A percentile compares a stretch with the other conserved stretches of the same genome.
Conservation (phyloP, 2,113 vertebrate species). For the Grammomys surdaster region DNA sequence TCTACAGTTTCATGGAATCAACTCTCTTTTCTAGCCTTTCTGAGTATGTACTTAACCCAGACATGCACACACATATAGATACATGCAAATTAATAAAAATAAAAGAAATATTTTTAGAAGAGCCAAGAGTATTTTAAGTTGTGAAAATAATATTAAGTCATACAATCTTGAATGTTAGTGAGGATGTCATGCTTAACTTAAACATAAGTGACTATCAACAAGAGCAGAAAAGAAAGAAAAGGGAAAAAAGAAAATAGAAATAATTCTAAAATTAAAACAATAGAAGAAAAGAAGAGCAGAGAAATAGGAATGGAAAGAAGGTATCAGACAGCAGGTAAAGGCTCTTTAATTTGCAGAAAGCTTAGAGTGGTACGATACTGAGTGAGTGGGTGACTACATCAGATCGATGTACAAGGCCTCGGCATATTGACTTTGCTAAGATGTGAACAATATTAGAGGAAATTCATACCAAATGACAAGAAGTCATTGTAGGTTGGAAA, state of each 20-base stretch:
- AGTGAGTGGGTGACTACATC: no score
- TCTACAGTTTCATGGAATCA: background rate
- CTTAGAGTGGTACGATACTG: background rate
- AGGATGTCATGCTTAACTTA: background rate
- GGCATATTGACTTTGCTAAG: background rate
- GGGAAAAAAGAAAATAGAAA: background rate
- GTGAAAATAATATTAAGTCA: background rate
- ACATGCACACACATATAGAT: background rate
- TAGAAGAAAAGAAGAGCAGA: background rate
- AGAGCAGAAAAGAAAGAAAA: background rate
- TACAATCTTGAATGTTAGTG: background rate
- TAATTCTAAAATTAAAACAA: no score
- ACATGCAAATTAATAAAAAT: background rate
- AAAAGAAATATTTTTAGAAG: background rate
- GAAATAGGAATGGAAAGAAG: background rate
- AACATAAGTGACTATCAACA: background rate
- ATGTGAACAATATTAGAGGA: background rate
- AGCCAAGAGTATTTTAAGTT: background rate
- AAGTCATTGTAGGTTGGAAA: background rate
- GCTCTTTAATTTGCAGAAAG: background rate
- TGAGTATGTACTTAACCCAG: background rate
- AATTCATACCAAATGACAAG: background rate
- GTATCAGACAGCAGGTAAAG: background rate
- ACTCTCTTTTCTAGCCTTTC: background rate
- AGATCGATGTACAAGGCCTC: background rate